Evolutionary conservation across 2,113 vertebrate species (phyloP).

Genomic region (Grammomys dolichurus): DNA sequence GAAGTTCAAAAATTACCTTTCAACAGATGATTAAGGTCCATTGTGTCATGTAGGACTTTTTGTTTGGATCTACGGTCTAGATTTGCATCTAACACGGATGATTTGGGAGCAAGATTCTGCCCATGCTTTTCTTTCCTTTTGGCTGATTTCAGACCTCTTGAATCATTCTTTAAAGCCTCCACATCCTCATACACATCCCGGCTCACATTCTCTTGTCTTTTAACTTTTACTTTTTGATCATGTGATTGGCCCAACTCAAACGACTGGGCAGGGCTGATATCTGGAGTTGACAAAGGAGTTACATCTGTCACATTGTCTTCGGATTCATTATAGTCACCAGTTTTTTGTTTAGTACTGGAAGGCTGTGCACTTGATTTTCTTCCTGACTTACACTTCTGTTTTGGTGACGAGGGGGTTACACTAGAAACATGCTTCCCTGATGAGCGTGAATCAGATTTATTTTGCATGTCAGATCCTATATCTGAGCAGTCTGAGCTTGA

Average conservation of each 20-base stretch:
- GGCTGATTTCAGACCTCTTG: constrained; percentile 51
- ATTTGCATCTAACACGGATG: constrained; percentile 82
- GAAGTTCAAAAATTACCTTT: constrained; percentile 87
- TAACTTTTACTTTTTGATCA: constrained; percentile 86
- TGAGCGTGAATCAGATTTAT: constrained; percentile 79
- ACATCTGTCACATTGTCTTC: constrained; percentile 94
- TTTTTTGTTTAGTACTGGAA: constrained; percentile 60
- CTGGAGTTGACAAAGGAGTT: constrained; percentile 93
- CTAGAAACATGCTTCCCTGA: constrained; percentile 77
- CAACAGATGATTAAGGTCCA: constrained; percentile 91
- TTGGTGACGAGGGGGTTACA: constrained; percentile 81
- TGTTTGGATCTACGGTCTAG: constrained; percentile 82
- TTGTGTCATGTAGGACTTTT: constrained; percentile 88
- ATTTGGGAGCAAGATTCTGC: constrained; percentile 46
- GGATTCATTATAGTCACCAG: constrained; percentile 84
- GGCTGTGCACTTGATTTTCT: constrained; percentile 71
- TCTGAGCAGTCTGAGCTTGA: constrained; percentile 89
- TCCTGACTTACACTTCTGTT: constrained; percentile 78
- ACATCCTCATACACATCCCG: constrained; percentile 85
- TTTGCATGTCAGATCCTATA: constrained; percentile 81
- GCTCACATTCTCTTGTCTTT: constrained; percentile 87
- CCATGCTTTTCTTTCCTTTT: constrained; percentile 65
- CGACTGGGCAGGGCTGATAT: constrained; percentile 91
- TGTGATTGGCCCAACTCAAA: constrained; percentile 88
- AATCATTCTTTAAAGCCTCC: constrained; percentile 70